A percentile compares a stretch with the other conserved stretches of the same genome.
These are phyloP conservation scores for Enteromius afrohamiltoni DNA, from an alignment of 2,797 vertebrate species.

Conservation along the genomic window DNA sequence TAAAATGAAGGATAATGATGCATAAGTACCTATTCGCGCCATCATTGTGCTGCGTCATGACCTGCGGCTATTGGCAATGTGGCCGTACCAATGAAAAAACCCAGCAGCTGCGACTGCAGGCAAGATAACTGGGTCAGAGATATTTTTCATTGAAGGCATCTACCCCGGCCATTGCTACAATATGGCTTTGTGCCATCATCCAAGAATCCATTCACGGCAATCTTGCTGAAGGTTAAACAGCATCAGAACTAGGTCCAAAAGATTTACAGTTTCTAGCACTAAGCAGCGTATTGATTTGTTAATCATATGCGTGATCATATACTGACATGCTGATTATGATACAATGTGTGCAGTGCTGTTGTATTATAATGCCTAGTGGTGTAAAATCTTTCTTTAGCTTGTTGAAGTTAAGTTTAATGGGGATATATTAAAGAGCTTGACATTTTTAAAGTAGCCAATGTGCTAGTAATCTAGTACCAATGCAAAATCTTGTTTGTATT, in stretches of 20 bases:
- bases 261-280: background rate
- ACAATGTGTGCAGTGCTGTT: background rate
- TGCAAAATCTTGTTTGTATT: background rate
- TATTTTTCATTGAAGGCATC: background rate
- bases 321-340: background rate
- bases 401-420: background rate
- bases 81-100: background rate
- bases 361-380: background rate
- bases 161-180: background rate
- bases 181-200: background rate
- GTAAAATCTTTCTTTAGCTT: background rate
- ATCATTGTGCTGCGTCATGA: background rate
- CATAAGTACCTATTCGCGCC: background rate
- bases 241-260: constrained; percentile 2
- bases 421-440: background rate
- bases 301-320: background rate
- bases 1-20: constrained; percentile 4
- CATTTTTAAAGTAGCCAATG: background rate
- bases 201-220: background rate
- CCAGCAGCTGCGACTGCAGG: background rate
- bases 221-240: constrained; percentile 24
- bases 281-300: background rate
- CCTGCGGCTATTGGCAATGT: background rate
- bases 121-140: background rate
- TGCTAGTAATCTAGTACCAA: background rate